These are phyloP conservation scores for Hemistola chrysoprasaria DNA, from an alignment of 2,888 invertebrate genomes.

Conservation along the genomic window DNA sequence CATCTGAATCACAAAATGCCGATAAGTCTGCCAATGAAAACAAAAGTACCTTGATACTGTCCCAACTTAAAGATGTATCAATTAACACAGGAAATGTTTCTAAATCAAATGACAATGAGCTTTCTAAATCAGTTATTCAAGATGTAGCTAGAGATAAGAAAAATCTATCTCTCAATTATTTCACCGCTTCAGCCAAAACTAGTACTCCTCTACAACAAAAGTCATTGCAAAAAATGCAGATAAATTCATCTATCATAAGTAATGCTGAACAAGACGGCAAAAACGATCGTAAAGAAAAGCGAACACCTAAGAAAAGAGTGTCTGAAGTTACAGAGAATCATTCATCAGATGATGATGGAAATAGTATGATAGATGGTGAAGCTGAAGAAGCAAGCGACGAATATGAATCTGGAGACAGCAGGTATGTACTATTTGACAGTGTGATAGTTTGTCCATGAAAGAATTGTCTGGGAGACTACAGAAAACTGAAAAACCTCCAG, in stretches of 20 bases:
- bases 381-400: constrained; percentile 66
- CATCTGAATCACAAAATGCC: constrained; percentile 31
- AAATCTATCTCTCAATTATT: constrained; percentile 48
- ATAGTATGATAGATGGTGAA: constrained; percentile 54
- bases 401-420: constrained; percentile 76
- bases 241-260: constrained; percentile 56
- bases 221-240: constrained; percentile 47
- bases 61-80: constrained; percentile 59
- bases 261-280: constrained; percentile 36
- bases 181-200: constrained; percentile 31
- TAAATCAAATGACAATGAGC: constrained; percentile 40
- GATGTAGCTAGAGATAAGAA: constrained; percentile 42
- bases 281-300: constrained; percentile 23
- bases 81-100: constrained; percentile 38
- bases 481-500: no score
- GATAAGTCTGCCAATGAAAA: constrained; percentile 48
- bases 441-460: no score
- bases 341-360: constrained; percentile 24
- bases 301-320: constrained; percentile 15
- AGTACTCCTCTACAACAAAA: constrained; percentile 69
- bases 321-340: constrained; percentile 3
- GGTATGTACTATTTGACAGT: no score
- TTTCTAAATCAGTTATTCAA: constrained; percentile 46
- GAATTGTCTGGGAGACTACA: no score
- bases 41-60: constrained; percentile 60